phyloP scores from a whole-genome alignment of 2,888 invertebrate species.

The Tupiocoris notatus region DNA sequence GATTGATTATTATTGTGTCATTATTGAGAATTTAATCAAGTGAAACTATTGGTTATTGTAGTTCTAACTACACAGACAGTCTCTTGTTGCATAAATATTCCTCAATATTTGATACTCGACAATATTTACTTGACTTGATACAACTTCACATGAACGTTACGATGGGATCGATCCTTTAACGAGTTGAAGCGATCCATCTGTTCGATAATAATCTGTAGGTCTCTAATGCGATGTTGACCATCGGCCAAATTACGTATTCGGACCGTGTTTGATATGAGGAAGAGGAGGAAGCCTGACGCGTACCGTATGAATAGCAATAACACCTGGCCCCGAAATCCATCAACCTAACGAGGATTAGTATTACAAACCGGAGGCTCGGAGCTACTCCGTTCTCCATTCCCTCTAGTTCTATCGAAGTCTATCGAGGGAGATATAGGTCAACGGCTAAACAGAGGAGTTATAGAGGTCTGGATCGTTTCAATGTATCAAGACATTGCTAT shows the following conservation, averaged over 20 bases:
- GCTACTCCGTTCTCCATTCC: not conserved
- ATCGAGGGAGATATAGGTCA: not conserved
- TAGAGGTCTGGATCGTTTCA: not conserved
- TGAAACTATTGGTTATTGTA: too few relatives aligned
- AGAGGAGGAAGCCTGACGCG: not conserved
- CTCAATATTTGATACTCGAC: too few relatives aligned
- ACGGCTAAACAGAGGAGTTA: not conserved
- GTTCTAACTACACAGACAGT: too few relatives aligned
- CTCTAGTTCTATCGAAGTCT: not conserved
- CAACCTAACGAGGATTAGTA: constrained; percentile 13
- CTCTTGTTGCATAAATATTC: too few relatives aligned
- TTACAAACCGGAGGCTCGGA: not conserved
- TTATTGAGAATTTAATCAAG: too few relatives aligned
- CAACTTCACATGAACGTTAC: too few relatives aligned
- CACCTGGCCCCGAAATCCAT: constrained; percentile 9
- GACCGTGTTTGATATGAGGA: not conserved
- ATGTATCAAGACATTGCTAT: not conserved
- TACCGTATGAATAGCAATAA: constrained; percentile 7
- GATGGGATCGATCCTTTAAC: too few relatives aligned
- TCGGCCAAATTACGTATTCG: not conserved
- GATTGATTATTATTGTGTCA: too few relatives aligned
- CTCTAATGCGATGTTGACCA: not conserved
- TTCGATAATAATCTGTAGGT: too few relatives aligned
- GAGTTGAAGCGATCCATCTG: too few relatives aligned
- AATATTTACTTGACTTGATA: too few relatives aligned